These are phyloP conservation scores for Microchrysa polita DNA, from an alignment of 2,888 invertebrate species.

Conservation along the genomic window DNA sequence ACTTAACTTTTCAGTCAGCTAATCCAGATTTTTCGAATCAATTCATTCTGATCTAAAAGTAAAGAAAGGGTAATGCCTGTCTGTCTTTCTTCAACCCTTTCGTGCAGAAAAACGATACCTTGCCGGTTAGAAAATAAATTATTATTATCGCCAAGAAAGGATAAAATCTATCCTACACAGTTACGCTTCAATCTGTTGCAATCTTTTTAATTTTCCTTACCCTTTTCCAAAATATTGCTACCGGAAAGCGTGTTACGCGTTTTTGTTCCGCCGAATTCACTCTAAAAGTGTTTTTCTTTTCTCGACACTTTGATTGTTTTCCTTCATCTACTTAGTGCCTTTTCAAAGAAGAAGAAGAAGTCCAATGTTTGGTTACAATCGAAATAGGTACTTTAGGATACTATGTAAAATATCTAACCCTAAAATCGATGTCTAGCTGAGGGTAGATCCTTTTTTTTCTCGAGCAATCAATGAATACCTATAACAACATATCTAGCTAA, in stretches of 20 bases:
- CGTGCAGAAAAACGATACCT: neutral
- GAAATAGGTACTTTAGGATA: neutral
- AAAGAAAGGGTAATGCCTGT: too few relatives aligned
- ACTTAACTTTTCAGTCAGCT: neutral
- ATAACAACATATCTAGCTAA: too few relatives aligned
- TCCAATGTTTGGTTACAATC: neutral
- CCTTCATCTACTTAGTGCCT: neutral
- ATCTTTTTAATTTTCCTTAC: conserved; percentile 22
- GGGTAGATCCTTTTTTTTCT: neutral
- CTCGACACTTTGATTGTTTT: neutral
- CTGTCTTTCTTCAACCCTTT: neutral
- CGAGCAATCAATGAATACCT: neutral
- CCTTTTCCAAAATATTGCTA: conserved; percentile 1
- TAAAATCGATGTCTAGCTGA: neutral
- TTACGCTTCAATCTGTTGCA: neutral
- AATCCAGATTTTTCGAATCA: neutral
- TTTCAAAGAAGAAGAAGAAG: too few relatives aligned
- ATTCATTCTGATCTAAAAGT: neutral
- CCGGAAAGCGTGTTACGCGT: neutral
- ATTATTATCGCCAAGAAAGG: neutral
- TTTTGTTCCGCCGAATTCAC: neutral
- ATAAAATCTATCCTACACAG: neutral
- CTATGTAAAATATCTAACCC: neutral
- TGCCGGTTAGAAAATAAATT: conserved; percentile 19
- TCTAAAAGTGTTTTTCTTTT: neutral